Conservation (phyloP, 2,888 invertebrate genomes). For the Iselma pallidipennis region DNA sequence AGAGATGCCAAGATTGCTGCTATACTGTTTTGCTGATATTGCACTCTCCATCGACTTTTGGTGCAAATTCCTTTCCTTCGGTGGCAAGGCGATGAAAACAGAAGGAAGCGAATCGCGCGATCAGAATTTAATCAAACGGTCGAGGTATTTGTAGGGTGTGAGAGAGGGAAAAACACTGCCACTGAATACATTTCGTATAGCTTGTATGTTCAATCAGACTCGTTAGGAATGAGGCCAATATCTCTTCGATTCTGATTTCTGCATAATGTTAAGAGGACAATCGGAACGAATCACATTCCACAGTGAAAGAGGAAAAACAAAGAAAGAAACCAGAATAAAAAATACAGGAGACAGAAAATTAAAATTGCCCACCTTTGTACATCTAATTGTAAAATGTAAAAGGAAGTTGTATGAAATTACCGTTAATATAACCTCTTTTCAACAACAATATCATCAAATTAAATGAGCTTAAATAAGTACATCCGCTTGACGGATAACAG, state of each 20-base stretch:
- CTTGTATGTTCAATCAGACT: constrained; percentile 47
- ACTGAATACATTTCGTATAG: constrained; percentile 41
- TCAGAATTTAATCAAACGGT: constrained; percentile 56
- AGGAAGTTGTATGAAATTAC: neutral
- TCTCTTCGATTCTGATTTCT: constrained; percentile 39
- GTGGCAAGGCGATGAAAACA: constrained; percentile 39
- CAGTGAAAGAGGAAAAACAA: neutral
- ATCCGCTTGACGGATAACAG: constrained; percentile 29
- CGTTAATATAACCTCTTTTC: constrained; percentile 4
- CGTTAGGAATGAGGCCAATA: constrained; percentile 46
- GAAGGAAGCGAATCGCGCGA: constrained; percentile 39
- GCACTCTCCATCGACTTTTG: neutral
- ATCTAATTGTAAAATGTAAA: neutral
- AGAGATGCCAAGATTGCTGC: constrained; percentile 26
- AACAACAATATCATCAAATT: constrained; percentile 8
- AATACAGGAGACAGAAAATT: neutral
- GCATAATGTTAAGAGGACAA: constrained; percentile 31
- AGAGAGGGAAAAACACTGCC: constrained; percentile 37
- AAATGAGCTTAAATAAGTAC: constrained; percentile 28
- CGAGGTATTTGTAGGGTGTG: constrained; percentile 39
- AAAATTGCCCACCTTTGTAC: neutral
- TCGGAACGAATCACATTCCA: constrained; percentile 17
- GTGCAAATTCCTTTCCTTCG: constrained; percentile 15
- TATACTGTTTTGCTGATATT: neutral
- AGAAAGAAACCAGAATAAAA: too few species aligned